Conservation (phyloP, 2,113 vertebrate species). For the Aepyceros melampus region DNA sequence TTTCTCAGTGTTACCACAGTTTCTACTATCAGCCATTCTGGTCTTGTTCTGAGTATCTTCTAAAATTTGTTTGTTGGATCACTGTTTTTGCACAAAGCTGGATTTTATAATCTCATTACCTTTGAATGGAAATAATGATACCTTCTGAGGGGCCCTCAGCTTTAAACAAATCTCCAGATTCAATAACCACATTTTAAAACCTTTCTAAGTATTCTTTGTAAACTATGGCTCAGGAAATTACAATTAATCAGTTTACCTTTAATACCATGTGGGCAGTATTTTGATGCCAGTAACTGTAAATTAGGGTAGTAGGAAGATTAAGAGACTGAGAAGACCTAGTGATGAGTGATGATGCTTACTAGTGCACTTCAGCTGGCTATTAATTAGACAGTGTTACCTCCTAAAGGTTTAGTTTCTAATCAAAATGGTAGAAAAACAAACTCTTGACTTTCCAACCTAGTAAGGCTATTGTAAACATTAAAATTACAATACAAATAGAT, state of each 20-base stretch:
- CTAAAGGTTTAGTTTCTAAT: not conserved
- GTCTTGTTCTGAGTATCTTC: not conserved
- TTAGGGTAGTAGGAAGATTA: not conserved
- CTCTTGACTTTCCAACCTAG: not conserved
- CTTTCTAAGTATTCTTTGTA: not conserved
- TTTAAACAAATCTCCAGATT: not conserved
- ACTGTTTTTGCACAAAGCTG: not conserved
- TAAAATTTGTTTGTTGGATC: not conserved
- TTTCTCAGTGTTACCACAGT: not conserved
- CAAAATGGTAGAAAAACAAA: not conserved
- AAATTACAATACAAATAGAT: not conserved
- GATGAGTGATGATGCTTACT: not conserved
- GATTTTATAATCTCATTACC: not conserved
- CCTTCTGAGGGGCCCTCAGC: accelerated
- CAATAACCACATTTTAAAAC: not conserved
- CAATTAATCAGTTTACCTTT: not conserved
- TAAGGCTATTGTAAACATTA: not conserved
- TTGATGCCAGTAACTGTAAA: not conserved
- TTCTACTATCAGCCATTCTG: not conserved
- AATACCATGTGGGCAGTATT: not conserved
- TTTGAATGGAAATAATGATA: not conserved
- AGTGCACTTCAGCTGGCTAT: not conserved
- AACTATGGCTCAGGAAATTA: not conserved
- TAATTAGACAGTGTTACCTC: not conserved
- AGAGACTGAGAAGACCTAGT: not conserved